Evolutionary conservation across 2,888 invertebrate genomes (phyloP), one percentile per base, ranked within the genome.

Genomic region (Dynastes hyllus): DNA sequence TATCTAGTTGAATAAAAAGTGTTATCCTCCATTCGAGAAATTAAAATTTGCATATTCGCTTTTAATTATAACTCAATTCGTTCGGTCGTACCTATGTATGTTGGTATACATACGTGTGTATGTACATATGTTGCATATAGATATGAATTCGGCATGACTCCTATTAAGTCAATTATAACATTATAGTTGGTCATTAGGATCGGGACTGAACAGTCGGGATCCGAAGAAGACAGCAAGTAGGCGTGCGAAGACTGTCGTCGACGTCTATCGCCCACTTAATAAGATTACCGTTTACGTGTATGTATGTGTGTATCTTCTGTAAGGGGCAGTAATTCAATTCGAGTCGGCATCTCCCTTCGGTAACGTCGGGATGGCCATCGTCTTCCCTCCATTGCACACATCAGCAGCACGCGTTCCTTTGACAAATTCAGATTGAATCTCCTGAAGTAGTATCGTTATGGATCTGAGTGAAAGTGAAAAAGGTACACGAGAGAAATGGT

Each of bases 301-400:
- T 73, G 67, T 67, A 51, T 85, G 84, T 85, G 85, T 58, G 55
- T 58, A 58, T 58, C 55, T 58, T 86, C 87, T 86, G 86, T 84
- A 85, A 83, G 81, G 85, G 83, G 83, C 84, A 82, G 85, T 86
- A 87, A 87, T 87, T 87, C 84, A 86, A 86, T 86, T 86, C 81
- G 75, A 80, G 78, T 83, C 73, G 37, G 40, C 51, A 9, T 73
- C 40, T 55, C 83, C 83, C 83, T 81, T 81, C 80, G 81, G 81
- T 81, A 79, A 81, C 80, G 82, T 77, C 79, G 80, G 78, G 75
- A 79, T 77, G 78, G 70, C 66, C 79, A 79, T 76, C 83, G 83
- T 84, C 85, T 86, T 85, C 86, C 84, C 86, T 86, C 86, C 86
- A 86, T 85, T 86, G 85, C 86, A 85, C 84, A 83, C 85, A 86